Evolutionary conservation across 2,113 vertebrate species (phyloP), one percentile per base, ranked within the genome.

Genomic region (Holacanthus passer): DNA sequence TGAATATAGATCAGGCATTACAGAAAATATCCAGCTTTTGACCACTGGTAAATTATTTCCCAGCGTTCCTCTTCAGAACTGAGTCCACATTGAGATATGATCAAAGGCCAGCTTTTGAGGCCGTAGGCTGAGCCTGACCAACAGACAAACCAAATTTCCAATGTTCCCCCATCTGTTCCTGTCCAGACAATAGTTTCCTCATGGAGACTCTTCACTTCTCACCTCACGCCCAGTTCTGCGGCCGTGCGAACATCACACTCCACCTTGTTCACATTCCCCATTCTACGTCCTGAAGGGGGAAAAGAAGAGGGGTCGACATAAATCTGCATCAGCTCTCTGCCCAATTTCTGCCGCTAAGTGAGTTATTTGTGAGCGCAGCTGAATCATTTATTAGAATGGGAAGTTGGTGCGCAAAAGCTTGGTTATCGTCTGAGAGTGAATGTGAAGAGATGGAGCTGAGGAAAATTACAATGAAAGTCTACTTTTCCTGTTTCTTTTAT

Each of bases 311-410:
- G 53, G 47, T 53, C 10, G 13, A 41, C 76, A 31, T 48, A 81
- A 88, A 93, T 91, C 73, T 92, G 72, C 82, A 85, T 92, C 90
- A 87, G 72, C 81, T 45, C 74, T 77, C 80, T 31, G 68, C 35
- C 75, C 79, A 75, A 78, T 85, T 77, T 85, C 74, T 82, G 50
- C 14, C 64, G 47, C 41, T 82, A 65, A 88, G 83, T 79, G 82
- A 88, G 85, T 85, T 86, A 87, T 90, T 92, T 48, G 76, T 84
- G 60, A 87, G 69, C 70, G 74, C 60, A 64, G 79, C 85, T 87
- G 71, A 93, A 91, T 93, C 83, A 92, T 93, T 92, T 90, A 90
- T 90, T 53, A 62, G 66, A 88, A 85, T 81, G 69, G 83, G 64
- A 82, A 69, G 75, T 76, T 67, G 43, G 82, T 59, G 85, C 12